Evolutionary conservation across 2,888 invertebrate genomes (phyloP).

Genomic region (Microctonus aethiopoides): DNA sequence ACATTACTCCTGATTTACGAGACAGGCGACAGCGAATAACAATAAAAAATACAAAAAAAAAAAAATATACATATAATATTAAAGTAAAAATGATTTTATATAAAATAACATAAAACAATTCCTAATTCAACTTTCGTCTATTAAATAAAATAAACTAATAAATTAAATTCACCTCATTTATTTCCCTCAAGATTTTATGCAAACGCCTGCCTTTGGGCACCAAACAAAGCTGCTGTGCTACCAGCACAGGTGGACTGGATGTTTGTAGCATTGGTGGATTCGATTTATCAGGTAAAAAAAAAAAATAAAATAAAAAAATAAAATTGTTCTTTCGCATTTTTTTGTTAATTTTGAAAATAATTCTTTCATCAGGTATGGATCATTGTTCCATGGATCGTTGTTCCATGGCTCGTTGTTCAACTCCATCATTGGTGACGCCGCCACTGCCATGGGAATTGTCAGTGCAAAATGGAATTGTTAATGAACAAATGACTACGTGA

Average conservation of each 20-base stretch:
- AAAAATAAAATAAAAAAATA: constrained; percentile 16
- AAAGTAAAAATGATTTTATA: no score
- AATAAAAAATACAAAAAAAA: constrained; percentile 1
- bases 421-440: constrained; percentile 59
- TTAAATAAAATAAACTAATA: no score
- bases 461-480: constrained; percentile 50
- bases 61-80: background rate
- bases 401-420: constrained; percentile 62
- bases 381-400: constrained; percentile 63
- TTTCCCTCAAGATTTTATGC: constrained; percentile 58
- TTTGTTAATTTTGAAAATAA: no score
- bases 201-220: constrained; percentile 58
- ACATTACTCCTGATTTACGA: constrained; percentile 26
- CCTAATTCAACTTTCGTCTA: background rate
- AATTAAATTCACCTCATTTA: no score
- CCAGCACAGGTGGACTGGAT: constrained; percentile 63
- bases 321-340: background rate
- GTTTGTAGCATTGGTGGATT: constrained; percentile 63
- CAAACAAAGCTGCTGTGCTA: constrained; percentile 63
- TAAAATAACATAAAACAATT: no score
- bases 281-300: constrained; percentile 60
- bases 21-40: constrained; percentile 4
- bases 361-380: constrained; percentile 62
- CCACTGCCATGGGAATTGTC: constrained; percentile 61
- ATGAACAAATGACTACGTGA: constrained; percentile 59